Percentiles rank a stretch among this genome's conserved stretches.
phyloP scores from a whole-genome alignment of 2,888 invertebrate species.

The Dasysyrphus albostriatus region DNA sequence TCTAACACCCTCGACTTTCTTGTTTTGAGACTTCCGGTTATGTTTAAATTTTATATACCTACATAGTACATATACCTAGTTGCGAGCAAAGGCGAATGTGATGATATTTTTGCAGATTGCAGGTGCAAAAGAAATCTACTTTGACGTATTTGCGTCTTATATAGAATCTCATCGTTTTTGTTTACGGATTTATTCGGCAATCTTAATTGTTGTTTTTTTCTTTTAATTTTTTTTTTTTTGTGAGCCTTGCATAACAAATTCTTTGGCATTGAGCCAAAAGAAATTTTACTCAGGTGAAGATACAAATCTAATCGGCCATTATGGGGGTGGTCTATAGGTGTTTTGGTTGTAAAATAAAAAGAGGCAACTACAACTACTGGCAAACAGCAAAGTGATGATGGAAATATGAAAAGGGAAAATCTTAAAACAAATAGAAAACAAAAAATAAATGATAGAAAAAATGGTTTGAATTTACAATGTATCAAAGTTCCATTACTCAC shows the following conservation, averaged over 20 bases:
- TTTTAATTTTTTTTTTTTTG: conserved; percentile 18
- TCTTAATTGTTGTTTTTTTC: conserved; percentile 28
- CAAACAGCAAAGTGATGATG: conserved; percentile 39
- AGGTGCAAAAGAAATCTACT: conserved; percentile 59
- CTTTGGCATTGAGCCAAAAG: conserved; percentile 47
- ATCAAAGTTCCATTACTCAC: neutral
- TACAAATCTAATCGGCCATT: conserved; percentile 35
- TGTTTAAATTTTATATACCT: neutral
- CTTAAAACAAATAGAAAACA: neutral
- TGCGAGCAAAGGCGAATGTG: neutral
- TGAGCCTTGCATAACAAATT: conserved; percentile 48
- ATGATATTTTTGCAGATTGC: conserved; percentile 51
- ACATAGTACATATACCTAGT: neutral
- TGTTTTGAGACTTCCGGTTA: conserved; percentile 51
- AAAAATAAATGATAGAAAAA: neutral
- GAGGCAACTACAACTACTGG: neutral
- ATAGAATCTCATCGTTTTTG: conserved; percentile 24
- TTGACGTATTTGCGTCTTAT: conserved; percentile 37
- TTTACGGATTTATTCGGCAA: conserved; percentile 28
- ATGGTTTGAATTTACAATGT: neutral
- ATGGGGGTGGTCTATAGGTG: conserved; percentile 2
- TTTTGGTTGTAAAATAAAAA: neutral
- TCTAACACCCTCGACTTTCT: conserved; percentile 56
- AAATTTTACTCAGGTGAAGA: conserved; percentile 51
- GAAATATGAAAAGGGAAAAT: conserved; percentile 57